These are phyloP conservation scores for Prionace glauca DNA, from an alignment of 2,797 vertebrate genomes.

Conservation along the genomic window DNA sequence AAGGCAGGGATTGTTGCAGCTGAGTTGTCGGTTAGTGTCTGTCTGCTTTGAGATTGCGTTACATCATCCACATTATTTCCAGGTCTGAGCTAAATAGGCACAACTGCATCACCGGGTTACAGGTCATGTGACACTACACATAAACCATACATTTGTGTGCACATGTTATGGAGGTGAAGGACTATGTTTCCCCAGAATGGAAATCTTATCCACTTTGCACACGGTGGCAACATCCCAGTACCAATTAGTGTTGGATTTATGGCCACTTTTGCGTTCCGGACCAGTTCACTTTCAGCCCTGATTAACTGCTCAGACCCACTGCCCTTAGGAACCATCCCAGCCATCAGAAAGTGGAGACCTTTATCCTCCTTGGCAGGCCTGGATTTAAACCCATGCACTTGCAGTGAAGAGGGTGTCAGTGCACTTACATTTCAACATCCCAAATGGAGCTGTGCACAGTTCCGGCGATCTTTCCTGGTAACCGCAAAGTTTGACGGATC, in stretches of 20 bases:
- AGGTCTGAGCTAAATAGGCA: background rate
- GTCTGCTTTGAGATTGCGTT: background rate
- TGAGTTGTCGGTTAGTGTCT: background rate
- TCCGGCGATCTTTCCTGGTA: background rate
- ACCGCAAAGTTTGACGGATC: background rate
- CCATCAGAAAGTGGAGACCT: background rate
- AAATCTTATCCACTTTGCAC: constrained; percentile 22
- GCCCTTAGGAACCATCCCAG: background rate
- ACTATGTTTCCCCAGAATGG: background rate
- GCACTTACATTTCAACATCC: background rate
- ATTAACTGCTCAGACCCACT: constrained; percentile 23
- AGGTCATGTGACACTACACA: background rate
- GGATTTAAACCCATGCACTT: constrained; percentile 1
- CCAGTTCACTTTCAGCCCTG: background rate
- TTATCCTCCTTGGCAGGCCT: constrained; percentile 1
- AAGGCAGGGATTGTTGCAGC: background rate
- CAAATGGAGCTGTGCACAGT: background rate
- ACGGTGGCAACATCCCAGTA: constrained; percentile 10
- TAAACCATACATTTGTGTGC: background rate
- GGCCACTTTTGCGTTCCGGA: background rate
- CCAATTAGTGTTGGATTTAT: constrained; percentile 33
- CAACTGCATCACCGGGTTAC: constrained; percentile 7
- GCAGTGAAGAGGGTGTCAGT: background rate
- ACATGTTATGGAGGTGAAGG: background rate
- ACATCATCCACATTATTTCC: constrained; percentile 16